These are phyloP conservation scores for Semibalanus balanoides DNA, from an alignment of 1,140 invertebrate species.

Conservation along the genomic window DNA sequence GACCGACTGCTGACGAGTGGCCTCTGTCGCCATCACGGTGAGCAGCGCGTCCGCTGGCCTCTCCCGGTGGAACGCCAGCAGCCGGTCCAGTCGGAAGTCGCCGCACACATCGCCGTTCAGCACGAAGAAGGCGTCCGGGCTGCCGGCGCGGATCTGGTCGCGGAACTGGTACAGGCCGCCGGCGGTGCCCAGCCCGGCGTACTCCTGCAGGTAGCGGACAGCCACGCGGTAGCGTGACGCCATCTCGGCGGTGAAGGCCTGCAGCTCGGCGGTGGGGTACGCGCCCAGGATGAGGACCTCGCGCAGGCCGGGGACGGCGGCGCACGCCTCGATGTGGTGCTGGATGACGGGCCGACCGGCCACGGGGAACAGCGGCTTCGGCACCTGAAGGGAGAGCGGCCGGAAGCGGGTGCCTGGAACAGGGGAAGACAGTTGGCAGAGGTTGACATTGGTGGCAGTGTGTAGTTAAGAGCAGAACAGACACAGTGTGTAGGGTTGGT, in stretches of 20 bases:
- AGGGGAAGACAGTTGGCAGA: constrained; percentile 17
- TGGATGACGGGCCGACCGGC: constrained; percentile 88
- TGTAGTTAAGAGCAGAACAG: constrained; percentile 5
- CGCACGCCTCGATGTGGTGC: constrained; percentile 93
- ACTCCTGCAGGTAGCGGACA: constrained; percentile 54
- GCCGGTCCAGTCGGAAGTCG: constrained; percentile 79
- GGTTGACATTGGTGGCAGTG: no score
- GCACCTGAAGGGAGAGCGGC: constrained; percentile 86
- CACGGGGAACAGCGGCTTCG: constrained; percentile 93
- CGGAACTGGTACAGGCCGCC: constrained; percentile 96
- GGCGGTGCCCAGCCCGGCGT: constrained; percentile 82
- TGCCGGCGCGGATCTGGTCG: constrained; percentile 81
- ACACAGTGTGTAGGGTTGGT: constrained; percentile 1
- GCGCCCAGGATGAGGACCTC: constrained; percentile 92
- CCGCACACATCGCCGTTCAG: constrained; percentile 92
- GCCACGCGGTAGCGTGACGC: constrained; percentile 61
- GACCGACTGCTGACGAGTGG: constrained; percentile 78
- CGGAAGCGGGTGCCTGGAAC: constrained; percentile 82
- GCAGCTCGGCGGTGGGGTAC: constrained; percentile 65
- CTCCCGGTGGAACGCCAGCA: constrained; percentile 61
- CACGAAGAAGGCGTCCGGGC: constrained; percentile 81
- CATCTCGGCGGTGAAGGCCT: constrained; percentile 71
- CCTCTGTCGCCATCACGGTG: constrained; percentile 72
- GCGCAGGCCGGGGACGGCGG: constrained; percentile 55
- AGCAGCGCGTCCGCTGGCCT: constrained; percentile 28